Base-by-base conservation (phyloP, 2,113 vertebrate species). In the Pantherophis guttatus region DNA sequence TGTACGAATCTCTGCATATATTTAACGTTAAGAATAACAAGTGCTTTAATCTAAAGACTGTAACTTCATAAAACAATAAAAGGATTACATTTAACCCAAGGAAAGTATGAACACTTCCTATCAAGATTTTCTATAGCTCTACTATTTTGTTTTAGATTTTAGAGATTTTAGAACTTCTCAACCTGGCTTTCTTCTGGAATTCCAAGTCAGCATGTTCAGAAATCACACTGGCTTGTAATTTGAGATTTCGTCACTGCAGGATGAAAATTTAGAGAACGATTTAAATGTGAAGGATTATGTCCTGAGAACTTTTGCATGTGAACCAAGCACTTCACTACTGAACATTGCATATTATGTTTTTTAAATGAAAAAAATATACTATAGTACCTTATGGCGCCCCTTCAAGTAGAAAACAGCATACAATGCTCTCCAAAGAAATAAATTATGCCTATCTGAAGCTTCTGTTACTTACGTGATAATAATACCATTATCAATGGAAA, bases 401-500 rank as follows among this genome's bases (percentile, higher is more conserved):
- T 90, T 12, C 52, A 87, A n/a, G 26, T 55, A 88, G 52, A n/a
- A n/a, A 53, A 88, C n/a, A 88, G 52, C 52, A 54, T 33, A 54
- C 52, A 54, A 54, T 4, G 33, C 19, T 81, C 33, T 81, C 75
- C 33, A 21, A 81, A 44, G 3, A 81, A 44, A 81, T 81, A 81
- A 81, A 44, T 3, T 81, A 81, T 81, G 33, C 33, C 8, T 44
- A 12, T 93, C 62, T 65, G 57, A 48, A 89, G 26, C 1, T 19
- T 93, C 95, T 91, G 26, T 11, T 50, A 97, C 98, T 98, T 96
- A 99, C 98, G 98, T 98, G 94, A 98, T 99, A 93, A 99, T 98
- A 94, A 99, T 99, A 24, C 97, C 98, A 8, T 99, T 99, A 95
- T 99, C 98, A 91, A 99, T 97, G 89, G 99, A 99, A 96, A 99